These are phyloP conservation scores for Columba janthina DNA, from an alignment of 2,113 vertebrate genomes.

Conservation along the genomic window DNA sequence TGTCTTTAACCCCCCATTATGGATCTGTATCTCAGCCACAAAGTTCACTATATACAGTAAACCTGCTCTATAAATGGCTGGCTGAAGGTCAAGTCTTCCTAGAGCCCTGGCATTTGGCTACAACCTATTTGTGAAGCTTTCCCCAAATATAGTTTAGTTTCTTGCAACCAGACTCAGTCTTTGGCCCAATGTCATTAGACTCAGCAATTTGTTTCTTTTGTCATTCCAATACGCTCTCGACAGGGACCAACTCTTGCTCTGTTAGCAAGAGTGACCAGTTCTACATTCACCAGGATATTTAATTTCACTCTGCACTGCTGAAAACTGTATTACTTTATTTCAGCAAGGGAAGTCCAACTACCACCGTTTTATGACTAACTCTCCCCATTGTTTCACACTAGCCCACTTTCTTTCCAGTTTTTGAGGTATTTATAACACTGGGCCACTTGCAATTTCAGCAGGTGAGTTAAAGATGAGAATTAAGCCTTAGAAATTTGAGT, in stretches of 20 bases:
- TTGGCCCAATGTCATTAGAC: neutral
- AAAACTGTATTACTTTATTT: neutral
- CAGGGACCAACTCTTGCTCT: neutral
- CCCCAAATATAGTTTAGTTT: neutral
- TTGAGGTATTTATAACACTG: neutral
- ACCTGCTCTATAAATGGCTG: neutral
- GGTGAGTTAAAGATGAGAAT: neutral
- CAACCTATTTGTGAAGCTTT: neutral
- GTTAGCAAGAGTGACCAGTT: neutral
- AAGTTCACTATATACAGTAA: neutral
- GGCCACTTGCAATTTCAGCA: neutral
- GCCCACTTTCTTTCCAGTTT: neutral
- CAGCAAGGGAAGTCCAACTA: neutral
- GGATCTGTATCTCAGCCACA: fast-evolving
- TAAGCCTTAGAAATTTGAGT: neutral
- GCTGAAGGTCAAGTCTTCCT: neutral
- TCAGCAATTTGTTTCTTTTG: neutral
- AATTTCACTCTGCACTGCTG: neutral
- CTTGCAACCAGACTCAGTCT: neutral
- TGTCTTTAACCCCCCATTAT: fast-evolving
- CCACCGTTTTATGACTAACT: neutral
- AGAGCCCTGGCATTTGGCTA: neutral
- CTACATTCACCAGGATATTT: neutral
- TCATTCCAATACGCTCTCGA: neutral
- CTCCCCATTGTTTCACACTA: neutral